These are phyloP conservation scores for Phenganax subtilis DNA, from an alignment of 92 coral and sea anemone species.

Conservation along the genomic window DNA sequence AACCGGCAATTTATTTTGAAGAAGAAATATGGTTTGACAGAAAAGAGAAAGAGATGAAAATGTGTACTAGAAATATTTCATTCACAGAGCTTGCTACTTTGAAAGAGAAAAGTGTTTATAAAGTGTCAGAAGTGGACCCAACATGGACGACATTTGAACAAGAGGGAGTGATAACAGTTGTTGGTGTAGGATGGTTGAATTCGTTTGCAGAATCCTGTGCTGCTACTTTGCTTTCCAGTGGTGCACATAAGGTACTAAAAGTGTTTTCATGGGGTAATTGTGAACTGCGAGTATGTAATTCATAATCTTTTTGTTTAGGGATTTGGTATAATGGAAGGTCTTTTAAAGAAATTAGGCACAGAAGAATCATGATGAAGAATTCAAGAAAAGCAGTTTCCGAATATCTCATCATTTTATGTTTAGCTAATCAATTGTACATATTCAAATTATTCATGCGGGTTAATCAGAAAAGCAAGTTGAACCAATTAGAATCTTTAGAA, in stretches of 20 bases:
- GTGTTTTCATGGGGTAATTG: not conserved
- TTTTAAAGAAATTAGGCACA: conserved; percentile 35
- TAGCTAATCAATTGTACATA: not conserved
- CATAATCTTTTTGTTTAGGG: conserved; percentile 48
- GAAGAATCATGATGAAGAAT: conserved; percentile 17
- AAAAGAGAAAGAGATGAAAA: conserved; percentile 56
- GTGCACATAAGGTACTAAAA: conserved; percentile 70
- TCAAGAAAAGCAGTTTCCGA: not conserved
- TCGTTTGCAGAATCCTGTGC: conserved; percentile 71
- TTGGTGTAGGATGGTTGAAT: conserved; percentile 79
- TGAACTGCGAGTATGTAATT: not conserved
- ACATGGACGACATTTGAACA: conserved; percentile 84
- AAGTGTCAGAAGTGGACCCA: conserved; percentile 52
- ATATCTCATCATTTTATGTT: not conserved
- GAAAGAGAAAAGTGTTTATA: conserved; percentile 76
- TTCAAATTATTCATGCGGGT: not conserved
- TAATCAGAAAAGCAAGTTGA: not conserved
- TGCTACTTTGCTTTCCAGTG: conserved; percentile 57
- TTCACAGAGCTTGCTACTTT: conserved; percentile 66
- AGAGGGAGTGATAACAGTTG: conserved; percentile 68
- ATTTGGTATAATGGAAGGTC: conserved; percentile 77
- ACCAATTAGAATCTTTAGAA: no score
- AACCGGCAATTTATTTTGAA: conserved; percentile 72
- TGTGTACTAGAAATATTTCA: conserved; percentile 76
- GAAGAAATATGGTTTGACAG: conserved; percentile 87